Base-by-base conservation (phyloP, 1,140 invertebrate genomes). In the Drosophila virilis region DNA sequence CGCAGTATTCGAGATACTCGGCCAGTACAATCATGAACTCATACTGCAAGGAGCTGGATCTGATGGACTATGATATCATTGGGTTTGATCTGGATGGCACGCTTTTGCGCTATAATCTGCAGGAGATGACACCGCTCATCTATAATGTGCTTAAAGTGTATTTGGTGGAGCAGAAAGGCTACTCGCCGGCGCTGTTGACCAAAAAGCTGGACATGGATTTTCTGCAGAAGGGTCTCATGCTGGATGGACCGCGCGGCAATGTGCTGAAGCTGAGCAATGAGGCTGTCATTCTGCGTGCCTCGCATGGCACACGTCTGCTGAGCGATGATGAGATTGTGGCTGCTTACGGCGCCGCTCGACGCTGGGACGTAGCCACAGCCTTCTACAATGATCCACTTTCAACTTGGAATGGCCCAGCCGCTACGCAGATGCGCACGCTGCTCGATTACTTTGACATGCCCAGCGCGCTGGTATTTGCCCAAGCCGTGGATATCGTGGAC, bases 81-180 rank as follows among this genome's bases (percentile, higher is more conserved):
- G 96, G 96, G 8, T 97, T 97, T 89, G 96, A 97, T 92, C 92
- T 97, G 67, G 96, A 97, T 78, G 95, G 96, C 80, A 97, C 96
- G 1, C 74, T 97, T 33, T 92, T 95, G 32, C 93, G 94, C 52
- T 97, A 96, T 72, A 95, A 96, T 75, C 89, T 97, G 3, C 93
- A 55, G 10, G 77, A 88, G 61, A 92, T 95, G 91, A 93, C 95
- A 15, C 90, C 93, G 42, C 83, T 96, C 60, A 94, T 95, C 54
- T 97, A 96, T 80, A 91, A 95, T 12, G 88, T 94, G 6, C 77
- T 97, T 6, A 92, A 94, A 1, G 93, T 94, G 12, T 96, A 93
- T 86, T 77, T 97, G 15, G 94, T 96, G 1, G 86, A 95, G 15
- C 64, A 94, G 8, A 95, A 94, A 77, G 94, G 94, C 1, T 96